A percentile compares a stretch with the other conserved stretches of the same genome.
phyloP scores from a whole-genome alignment of 2,113 vertebrate genomes.

The Nothoprocta perdicaria region DNA sequence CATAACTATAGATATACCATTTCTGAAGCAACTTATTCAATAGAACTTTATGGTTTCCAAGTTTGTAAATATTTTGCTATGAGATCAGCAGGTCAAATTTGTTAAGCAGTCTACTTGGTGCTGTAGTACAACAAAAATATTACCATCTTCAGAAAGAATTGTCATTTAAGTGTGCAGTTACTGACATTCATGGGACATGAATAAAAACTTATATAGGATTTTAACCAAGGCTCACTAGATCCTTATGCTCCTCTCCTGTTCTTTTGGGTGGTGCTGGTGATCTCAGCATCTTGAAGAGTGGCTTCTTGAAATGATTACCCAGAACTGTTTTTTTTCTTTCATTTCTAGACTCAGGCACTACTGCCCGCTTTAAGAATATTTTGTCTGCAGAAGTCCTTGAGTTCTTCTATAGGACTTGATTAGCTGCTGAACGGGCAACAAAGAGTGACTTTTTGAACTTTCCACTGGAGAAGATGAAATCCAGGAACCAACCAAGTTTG shows the following conservation, averaged over 20 bases:
- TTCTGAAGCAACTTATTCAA: not conserved
- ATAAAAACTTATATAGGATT: not conserved
- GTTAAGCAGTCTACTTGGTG: not conserved
- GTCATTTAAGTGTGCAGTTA: not conserved
- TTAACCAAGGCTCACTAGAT: not conserved
- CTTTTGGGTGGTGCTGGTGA: not conserved
- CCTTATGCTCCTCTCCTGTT: not conserved
- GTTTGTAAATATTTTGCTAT: not conserved
- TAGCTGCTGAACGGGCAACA: not conserved
- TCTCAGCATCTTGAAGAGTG: not conserved
- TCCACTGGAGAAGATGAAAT: not conserved
- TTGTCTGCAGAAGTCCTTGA: not conserved
- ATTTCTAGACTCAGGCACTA: not conserved
- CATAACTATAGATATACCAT: not conserved
- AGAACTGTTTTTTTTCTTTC: not conserved
- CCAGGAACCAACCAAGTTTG: not conserved
- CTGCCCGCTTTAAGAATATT: not conserved
- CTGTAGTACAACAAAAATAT: not conserved
- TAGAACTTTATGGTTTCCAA: not conserved
- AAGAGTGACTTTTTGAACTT: not conserved
- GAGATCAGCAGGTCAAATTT: not conserved
- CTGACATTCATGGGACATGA: not conserved
- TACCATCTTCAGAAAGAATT: not conserved
- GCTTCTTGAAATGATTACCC: not conserved
- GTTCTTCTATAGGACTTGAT: not conserved